Percentiles rank a stretch among this genome's conserved stretches.
Conservation (phyloP, 2,113 vertebrate species). For the Zapus hudsonius region DNA sequence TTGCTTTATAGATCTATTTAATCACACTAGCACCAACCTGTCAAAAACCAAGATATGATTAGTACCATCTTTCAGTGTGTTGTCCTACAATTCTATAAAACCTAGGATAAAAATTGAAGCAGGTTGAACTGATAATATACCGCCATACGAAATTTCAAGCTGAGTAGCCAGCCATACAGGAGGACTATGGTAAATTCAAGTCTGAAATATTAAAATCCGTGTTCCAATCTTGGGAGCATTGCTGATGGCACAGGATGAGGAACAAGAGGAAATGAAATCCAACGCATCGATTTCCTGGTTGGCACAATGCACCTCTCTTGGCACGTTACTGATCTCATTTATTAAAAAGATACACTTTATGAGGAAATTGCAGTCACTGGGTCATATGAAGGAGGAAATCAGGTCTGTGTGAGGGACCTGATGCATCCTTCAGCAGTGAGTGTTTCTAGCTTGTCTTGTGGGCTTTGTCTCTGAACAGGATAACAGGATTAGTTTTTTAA, state of each 20-base stretch:
- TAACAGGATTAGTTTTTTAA: not conserved
- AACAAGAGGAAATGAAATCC: constrained; percentile 63
- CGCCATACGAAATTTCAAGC: constrained; percentile 37
- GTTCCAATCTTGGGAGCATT: not conserved
- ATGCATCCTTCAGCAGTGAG: not conserved
- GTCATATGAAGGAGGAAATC: constrained; percentile 59
- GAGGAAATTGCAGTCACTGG: constrained; percentile 59
- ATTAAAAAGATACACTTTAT: constrained; percentile 39
- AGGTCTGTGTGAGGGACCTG: not conserved
- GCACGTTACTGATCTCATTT: constrained; percentile 29
- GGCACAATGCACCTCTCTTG: not conserved
- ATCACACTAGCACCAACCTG: constrained; percentile 12
- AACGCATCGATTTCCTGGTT: not conserved
- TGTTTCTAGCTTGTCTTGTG: not conserved
- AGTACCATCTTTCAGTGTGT: constrained; percentile 36
- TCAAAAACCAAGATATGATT: constrained; percentile 5
- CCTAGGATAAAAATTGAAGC: constrained; percentile 44
- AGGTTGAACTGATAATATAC: constrained; percentile 49
- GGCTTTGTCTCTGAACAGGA: constrained; percentile 22
- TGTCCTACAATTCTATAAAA: constrained; percentile 28
- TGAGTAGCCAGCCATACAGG: not conserved
- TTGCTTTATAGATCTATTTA: not conserved
- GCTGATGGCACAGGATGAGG: not conserved
- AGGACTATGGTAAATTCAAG: constrained; percentile 25
- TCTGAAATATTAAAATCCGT: constrained; percentile 42